Percentiles rank a stretch among this genome's conserved stretches.
Evolutionary conservation across 2,797 vertebrate species (phyloP).

Genomic region (Tenualosa ilisha): DNA sequence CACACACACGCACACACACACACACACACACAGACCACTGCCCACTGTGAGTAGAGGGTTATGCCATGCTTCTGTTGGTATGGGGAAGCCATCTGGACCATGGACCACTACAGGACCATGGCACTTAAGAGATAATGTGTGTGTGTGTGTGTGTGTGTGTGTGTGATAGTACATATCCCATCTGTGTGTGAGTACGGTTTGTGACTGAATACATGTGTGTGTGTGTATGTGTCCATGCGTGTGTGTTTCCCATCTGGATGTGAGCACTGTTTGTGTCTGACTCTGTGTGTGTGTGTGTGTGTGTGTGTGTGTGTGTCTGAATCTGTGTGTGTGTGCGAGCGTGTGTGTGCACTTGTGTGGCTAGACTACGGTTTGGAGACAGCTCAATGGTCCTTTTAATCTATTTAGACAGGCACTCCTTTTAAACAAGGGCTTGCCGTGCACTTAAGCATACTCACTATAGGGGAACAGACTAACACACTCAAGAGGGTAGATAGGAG

Average conservation of each 20-base stretch:
- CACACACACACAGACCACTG: neutral
- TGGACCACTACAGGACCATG: neutral
- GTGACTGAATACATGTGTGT: neutral
- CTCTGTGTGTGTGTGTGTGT: neutral
- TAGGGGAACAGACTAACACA: neutral
- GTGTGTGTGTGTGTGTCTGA: neutral
- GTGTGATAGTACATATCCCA: neutral
- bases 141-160: constrained; percentile 8
- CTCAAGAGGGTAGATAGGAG: neutral
- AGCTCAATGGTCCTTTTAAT: constrained; percentile 26
- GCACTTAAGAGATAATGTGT: neutral
- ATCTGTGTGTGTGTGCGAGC: neutral
- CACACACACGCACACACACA: neutral
- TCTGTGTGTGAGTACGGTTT: neutral
- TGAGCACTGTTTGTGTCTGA: neutral
- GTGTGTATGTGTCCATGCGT: neutral
- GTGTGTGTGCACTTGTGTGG: neutral
- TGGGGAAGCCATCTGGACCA: neutral
- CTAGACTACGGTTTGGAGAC: neutral
- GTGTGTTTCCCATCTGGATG: neutral
- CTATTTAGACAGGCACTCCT: constrained; percentile 20
- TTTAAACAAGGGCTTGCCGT: neutral
- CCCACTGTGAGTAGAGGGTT: neutral
- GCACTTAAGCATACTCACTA: neutral
- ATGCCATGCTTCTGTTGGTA: constrained; percentile 12